Evolutionary conservation across 2,113 vertebrate species (phyloP), one percentile per base, ranked within the genome.

Genomic region (Mesoclemmys tuberculata): DNA sequence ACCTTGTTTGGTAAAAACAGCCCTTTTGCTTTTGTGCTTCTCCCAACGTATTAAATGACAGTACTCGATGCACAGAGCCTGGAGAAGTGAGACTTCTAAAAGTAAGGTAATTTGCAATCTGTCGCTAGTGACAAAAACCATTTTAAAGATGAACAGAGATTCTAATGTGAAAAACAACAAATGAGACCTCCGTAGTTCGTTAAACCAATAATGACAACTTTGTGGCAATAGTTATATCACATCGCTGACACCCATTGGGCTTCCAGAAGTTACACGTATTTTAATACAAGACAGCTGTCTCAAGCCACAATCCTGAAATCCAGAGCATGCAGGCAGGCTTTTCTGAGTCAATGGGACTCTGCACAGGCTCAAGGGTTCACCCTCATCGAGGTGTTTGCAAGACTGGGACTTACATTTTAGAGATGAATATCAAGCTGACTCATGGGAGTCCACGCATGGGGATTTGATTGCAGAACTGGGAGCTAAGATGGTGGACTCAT

Each of bases 181-280:
- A 78, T 93, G 91, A 27, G 52, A 95, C 61, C 68, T 92, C 84
- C 89, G 87, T 58, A 89, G 91, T 54, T 84, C 89, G 82, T 88
- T 96, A 95, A 96, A 88, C 75, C 38, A 96, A 90, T 95, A 97
- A 97, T 95, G 92, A 90, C 88, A 87, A 91, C 77, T 44, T 81
- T 88, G 81, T 80, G 87, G 80, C 84, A 92, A 84, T n/a, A 71
- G 81, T 89, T 92, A 84, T 0, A 8, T 48, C 56, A 31, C 2
- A 7, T 26, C 58, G 92, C 94, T 96, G 84, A 94, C 93, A 74
- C 94, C 95, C 83, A 86, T 92, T 91, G 92, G 90, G 61, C 80
- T 80, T 90, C 79, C 88, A 71, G 82, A 85, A 75, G 44, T 94
- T 78, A 44, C 56, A 48, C 26, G 56, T 16, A 71, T 6, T 95